Conservation (phyloP, 2,797 vertebrate genomes). For the Netta rufina region DNA sequence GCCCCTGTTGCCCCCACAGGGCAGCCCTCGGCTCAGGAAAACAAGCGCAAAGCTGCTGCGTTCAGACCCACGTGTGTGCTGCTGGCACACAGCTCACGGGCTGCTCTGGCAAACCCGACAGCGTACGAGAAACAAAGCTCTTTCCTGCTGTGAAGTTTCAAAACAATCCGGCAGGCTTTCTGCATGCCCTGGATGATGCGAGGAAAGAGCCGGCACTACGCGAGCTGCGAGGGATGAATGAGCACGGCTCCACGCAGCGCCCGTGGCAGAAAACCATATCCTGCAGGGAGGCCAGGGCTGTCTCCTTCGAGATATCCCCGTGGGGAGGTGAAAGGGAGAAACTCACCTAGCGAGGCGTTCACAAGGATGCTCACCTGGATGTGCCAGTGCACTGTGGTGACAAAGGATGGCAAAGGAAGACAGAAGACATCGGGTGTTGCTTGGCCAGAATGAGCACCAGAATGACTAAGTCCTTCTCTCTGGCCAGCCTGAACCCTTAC, state of each 20-base stretch:
- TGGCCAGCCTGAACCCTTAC: background rate
- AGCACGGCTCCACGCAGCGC: accelerated
- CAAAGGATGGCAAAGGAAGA: background rate
- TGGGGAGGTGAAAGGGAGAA: background rate
- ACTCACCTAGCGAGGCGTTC: background rate
- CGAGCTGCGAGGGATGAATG: accelerated
- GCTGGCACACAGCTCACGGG: background rate
- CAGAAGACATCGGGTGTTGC: background rate
- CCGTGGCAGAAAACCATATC: background rate
- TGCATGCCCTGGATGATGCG: background rate
- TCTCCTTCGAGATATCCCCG: background rate
- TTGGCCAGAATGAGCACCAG: background rate
- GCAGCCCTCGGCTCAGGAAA: accelerated
- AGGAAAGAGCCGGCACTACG: accelerated
- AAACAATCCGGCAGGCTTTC: background rate
- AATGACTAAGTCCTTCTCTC: background rate
- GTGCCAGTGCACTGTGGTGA: background rate
- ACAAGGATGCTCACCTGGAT: background rate
- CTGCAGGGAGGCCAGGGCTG: background rate
- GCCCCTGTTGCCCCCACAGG: background rate
- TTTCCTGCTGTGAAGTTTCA: background rate
- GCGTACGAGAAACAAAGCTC: background rate
- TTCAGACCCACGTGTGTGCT: accelerated
- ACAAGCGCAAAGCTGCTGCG: background rate
- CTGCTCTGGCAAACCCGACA: background rate